A percentile compares a stretch with the other conserved stretches of the same genome.
These are phyloP conservation scores for Bellardia bayeri DNA, from an alignment of 2,888 invertebrate species.

Conservation along the genomic window DNA sequence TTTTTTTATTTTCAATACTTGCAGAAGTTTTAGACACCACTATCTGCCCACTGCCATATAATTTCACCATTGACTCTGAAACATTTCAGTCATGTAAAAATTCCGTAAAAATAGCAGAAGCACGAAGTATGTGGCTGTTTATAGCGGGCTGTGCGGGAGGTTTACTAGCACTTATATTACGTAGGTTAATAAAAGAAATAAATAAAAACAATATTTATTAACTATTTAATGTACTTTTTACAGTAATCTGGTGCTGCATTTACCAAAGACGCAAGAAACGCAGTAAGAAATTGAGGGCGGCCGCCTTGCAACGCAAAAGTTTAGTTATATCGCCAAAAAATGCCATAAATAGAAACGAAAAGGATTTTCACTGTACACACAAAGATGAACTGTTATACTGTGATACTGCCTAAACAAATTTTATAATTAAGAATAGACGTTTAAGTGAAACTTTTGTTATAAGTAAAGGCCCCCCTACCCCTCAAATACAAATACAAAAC, in stretches of 20 bases:
- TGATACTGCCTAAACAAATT: conserved; percentile 78
- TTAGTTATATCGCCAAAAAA: conserved; percentile 81
- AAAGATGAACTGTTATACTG: conserved; percentile 79
- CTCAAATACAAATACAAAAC: conserved; percentile 51
- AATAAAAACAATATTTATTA: neutral
- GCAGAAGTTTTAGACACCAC: conserved; percentile 77
- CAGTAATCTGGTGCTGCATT: conserved; percentile 79
- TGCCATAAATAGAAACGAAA: conserved; percentile 76
- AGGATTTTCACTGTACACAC: conserved; percentile 67
- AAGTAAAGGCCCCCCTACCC: neutral
- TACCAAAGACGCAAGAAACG: conserved; percentile 76
- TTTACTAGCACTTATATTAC: conserved; percentile 76
- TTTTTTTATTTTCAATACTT: conserved; percentile 59
- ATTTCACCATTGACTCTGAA: conserved; percentile 79
- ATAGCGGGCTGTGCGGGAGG: conserved; percentile 78
- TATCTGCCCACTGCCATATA: conserved; percentile 81
- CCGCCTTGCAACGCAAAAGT: conserved; percentile 77
- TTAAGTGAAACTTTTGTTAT: too few relatives aligned
- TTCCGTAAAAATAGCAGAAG: conserved; percentile 77
- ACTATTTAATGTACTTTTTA: neutral
- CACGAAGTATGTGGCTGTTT: conserved; percentile 80
- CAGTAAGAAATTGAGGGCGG: conserved; percentile 75
- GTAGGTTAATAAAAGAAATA: conserved; percentile 75
- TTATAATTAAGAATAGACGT: neutral
- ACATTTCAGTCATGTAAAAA: conserved; percentile 78